phyloP scores from a whole-genome alignment of 2,797 vertebrate species.

The Ciconia nigra region DNA sequence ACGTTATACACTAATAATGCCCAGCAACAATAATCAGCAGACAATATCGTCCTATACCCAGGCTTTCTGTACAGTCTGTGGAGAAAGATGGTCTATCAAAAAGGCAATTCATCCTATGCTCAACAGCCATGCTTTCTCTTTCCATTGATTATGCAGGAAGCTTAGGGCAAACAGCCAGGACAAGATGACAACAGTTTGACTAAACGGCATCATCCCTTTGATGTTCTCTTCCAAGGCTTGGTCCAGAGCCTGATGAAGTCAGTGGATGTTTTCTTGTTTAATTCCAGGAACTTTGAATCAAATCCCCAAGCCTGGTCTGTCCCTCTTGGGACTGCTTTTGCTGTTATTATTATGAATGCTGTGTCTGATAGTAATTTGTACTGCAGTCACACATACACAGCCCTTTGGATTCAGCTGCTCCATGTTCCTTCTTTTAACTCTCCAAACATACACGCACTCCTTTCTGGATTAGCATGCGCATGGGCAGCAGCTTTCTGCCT shows the following conservation, averaged over 20 bases:
- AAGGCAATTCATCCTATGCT: not conserved
- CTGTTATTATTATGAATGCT: not conserved
- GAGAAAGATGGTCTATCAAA: not conserved
- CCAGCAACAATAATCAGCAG: not conserved
- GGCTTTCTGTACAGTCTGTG: not conserved
- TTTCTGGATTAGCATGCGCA: not conserved
- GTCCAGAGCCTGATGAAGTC: not conserved
- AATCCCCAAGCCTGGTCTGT: not conserved
- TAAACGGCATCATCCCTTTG: not conserved
- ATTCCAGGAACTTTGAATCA: not conserved
- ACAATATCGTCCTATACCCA: not conserved
- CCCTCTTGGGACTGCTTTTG: not conserved
- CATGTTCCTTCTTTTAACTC: not conserved
- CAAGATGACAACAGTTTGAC: not conserved
- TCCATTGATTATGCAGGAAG: not conserved
- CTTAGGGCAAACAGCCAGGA: not conserved
- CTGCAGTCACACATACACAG: not conserved
- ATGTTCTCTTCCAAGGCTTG: not conserved
- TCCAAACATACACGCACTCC: not conserved
- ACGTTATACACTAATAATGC: not conserved
- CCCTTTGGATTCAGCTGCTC: not conserved
- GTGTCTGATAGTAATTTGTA: not conserved
- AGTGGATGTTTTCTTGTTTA: not conserved
- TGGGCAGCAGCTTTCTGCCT: not conserved
- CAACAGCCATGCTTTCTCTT: not conserved